Evolutionary conservation across 2,797 vertebrate genomes (phyloP).

Genomic region (Nothura maculosa): DNA sequence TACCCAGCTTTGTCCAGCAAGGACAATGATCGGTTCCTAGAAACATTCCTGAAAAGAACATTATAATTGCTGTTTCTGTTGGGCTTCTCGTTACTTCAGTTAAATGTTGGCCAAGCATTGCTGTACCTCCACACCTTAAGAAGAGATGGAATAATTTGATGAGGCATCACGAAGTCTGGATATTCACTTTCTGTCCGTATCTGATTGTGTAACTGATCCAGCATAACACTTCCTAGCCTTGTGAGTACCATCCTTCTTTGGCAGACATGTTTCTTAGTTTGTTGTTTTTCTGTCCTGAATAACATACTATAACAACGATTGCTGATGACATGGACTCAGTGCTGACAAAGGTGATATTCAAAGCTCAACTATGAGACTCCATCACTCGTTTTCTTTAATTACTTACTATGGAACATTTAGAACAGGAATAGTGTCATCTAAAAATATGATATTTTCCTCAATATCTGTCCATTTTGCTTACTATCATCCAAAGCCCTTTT

Average conservation of each 20-base stretch:
- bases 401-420: background rate
- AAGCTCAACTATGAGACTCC: background rate
- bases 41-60: background rate
- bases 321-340: background rate
- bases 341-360: background rate
- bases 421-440: background rate
- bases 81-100: background rate
- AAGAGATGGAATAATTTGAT: background rate
- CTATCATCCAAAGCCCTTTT: background rate
- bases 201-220: background rate
- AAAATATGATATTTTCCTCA: background rate
- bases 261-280: background rate
- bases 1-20: background rate
- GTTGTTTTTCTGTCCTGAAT: background rate
- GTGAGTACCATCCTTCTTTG: background rate
- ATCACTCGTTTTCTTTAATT: background rate
- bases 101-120: background rate
- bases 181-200: background rate
- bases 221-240: background rate
- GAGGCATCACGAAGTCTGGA: background rate
- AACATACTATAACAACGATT: background rate
- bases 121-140: background rate
- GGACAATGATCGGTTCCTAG: background rate
- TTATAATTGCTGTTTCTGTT: background rate
- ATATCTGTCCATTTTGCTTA: background rate